Percentiles rank a stretch among this genome's conserved stretches.
These are phyloP conservation scores for Epirrita christyi DNA, from an alignment of 2,888 invertebrate genomes.

Conservation along the genomic window DNA sequence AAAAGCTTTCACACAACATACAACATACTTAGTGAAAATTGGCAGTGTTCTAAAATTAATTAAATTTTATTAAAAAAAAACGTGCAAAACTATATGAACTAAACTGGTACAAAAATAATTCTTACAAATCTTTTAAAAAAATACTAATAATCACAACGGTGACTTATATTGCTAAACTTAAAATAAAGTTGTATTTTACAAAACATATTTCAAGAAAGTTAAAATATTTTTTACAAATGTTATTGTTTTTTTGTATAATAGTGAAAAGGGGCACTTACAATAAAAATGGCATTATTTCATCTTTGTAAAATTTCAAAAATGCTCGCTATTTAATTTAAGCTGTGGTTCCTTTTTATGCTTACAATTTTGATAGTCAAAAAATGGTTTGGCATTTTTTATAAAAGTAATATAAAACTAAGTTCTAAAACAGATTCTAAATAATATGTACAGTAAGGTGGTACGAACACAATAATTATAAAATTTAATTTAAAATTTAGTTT, in stretches of 20 bases:
- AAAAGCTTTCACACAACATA: neutral
- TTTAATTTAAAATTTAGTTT: slow-evolving; percentile 18
- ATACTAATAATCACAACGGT: slow-evolving; percentile 77
- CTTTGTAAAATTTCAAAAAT: too few species aligned
- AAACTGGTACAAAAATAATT: slow-evolving; percentile 77
- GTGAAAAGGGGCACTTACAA: neutral
- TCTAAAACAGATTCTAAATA: slow-evolving; percentile 11
- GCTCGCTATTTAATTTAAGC: too few species aligned
- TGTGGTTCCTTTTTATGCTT: neutral
- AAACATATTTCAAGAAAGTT: slow-evolving; percentile 24
- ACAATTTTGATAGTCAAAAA: neutral
- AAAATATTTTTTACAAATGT: slow-evolving; percentile 15
- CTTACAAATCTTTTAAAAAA: slow-evolving; percentile 54
- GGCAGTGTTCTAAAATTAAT: slow-evolving; percentile 64
- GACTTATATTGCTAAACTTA: slow-evolving; percentile 62
- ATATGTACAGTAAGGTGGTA: slow-evolving; percentile 60
- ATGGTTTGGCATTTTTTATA: neutral
- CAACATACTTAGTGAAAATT: slow-evolving; percentile 41
- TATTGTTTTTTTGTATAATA: neutral
- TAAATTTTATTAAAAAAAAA: slow-evolving; percentile 32
- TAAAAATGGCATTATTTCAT: neutral
- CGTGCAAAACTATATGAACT: slow-evolving; percentile 46
- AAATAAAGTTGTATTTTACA: slow-evolving; percentile 46
- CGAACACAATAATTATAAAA: slow-evolving; percentile 52
- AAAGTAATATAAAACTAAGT: slow-evolving; percentile 2